These are phyloP conservation scores for Phasianus colchicus DNA, from an alignment of 2,113 vertebrate genomes.

Conservation along the genomic window DNA sequence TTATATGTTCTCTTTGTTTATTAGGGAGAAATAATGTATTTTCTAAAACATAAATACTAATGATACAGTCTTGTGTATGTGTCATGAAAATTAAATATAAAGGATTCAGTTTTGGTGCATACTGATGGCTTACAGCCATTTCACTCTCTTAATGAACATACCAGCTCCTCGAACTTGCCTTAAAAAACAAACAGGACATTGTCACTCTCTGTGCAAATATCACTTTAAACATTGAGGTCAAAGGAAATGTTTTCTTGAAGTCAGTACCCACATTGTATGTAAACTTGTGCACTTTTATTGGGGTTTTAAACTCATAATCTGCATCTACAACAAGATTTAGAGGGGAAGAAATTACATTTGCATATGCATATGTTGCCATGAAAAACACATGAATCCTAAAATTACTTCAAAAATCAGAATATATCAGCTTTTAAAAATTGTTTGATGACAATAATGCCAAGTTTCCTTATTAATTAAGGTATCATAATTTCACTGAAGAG, in stretches of 20 bases:
- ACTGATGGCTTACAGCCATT: not conserved
- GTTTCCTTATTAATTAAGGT: constrained; percentile 19
- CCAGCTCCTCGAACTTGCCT: not conserved
- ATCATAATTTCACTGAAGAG: not conserved
- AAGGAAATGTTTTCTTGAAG: not conserved
- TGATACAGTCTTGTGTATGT: not conserved
- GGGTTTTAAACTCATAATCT: not conserved
- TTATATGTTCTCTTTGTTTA: not conserved
- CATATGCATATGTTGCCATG: not conserved
- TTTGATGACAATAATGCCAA: not conserved
- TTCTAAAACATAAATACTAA: not conserved
- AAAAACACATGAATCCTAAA: not conserved
- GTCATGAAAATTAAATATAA: not conserved
- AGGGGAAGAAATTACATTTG: not conserved
- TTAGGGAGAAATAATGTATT: not conserved
- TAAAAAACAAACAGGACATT: not conserved
- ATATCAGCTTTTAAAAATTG: not conserved
- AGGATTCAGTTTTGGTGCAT: not conserved
- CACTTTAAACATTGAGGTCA: not conserved
- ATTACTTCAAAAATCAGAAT: not conserved
- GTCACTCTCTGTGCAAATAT: not conserved
- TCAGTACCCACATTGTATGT: not conserved
- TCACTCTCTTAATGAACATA: not conserved
- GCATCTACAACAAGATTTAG: not conserved
- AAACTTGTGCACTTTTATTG: not conserved